A percentile compares a stretch with the other conserved stretches of the same genome.
Evolutionary conservation across 2,797 vertebrate genomes (phyloP).

Genomic region (Pseudomugil tenellus): DNA sequence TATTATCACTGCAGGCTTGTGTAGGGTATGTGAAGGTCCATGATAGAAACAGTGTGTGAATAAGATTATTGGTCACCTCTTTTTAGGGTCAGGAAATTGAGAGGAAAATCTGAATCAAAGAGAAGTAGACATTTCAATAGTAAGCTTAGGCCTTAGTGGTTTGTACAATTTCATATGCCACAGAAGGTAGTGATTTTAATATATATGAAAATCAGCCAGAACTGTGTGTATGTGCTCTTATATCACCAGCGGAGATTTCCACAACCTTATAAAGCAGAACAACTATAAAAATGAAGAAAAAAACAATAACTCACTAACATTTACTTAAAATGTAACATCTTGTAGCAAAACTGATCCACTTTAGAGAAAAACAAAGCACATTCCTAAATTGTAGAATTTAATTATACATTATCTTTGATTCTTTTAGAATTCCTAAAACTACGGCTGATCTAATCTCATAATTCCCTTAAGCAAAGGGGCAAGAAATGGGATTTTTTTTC

Average conservation of each 20-base stretch:
- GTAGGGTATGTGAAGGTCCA: conserved; percentile 57
- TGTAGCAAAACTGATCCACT: conserved; percentile 8
- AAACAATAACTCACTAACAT: conserved; percentile 24
- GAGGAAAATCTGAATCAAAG: conserved; percentile 76
- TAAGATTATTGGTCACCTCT: conserved; percentile 77
- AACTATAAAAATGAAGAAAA: conserved; percentile 13
- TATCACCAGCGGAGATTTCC: conserved; percentile 89
- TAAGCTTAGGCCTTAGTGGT: conserved; percentile 85
- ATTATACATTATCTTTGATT: conserved; percentile 52
- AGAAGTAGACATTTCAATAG: conserved; percentile 78
- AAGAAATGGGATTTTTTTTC: conserved; percentile 82
- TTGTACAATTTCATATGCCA: conserved; percentile 87
- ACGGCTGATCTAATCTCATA: conserved; percentile 75
- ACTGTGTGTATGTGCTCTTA: conserved; percentile 89
- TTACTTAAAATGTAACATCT: conserved; percentile 44
- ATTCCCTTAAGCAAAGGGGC: conserved; percentile 79
- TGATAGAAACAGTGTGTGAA: conserved; percentile 68
- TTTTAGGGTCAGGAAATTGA: conserved; percentile 77
- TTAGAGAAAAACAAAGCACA: conserved; percentile 42
- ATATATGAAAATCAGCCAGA: conserved; percentile 99
- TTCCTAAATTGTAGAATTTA: conserved; percentile 30
- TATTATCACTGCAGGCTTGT: conserved; percentile 71
- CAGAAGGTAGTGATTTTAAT: conserved; percentile 93
- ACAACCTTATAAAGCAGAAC: conserved; percentile 82
- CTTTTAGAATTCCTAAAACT: conserved; percentile 62